Evolutionary conservation across 1,140 invertebrate genomes (phyloP), one percentile per base, ranked within the genome.

Genomic region (Conus ventricosus): DNA sequence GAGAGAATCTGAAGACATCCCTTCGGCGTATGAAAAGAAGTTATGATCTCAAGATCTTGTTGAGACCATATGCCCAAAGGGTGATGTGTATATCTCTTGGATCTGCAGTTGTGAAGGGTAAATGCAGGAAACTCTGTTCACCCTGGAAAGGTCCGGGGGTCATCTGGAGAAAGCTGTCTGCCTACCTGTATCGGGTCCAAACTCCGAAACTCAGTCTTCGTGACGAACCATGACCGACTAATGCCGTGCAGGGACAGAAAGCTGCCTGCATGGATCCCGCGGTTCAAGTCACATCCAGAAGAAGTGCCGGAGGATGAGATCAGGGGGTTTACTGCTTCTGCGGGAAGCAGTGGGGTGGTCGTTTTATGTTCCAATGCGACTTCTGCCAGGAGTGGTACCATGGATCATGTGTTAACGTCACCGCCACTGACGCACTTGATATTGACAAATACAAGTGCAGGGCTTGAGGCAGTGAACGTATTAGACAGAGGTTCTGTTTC

Each of bases 311-410:
- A 39, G 39, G 3, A 39, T 15, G 17, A 15, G 81, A 83, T 27
- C 39, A 20, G 10, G 20, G 5, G 0, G 17, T n/a, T n/a, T 60
- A 83, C 23, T 87, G 88, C 27, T 2, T 81, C 8, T 89, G 85
- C 87, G 5, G 78, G 8, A 17, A 83, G 55, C 88, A 78, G 2
- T n/a, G 75, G 17, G 67, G 20, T 4, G 88, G 4, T 0, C 54
- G 1, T 83, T 89, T 89, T 25, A 87, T 89, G 88, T 87, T 89
- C 20, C 39, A 15, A 25, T 89, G 88, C 63, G 88, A 89, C 53
- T 15, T 1, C 51, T 89, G 88, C 39, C 63, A 89, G 17, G 76
- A 78, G 25, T 89, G 84, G 88, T 85, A 39, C 75, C 88, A 89
- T 81, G 84, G 88, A 15, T 20, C n/a, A 4, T 89, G 84, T 89